phyloP scores from a whole-genome alignment of 1,140 invertebrate species.

The Achroia grisella region DNA sequence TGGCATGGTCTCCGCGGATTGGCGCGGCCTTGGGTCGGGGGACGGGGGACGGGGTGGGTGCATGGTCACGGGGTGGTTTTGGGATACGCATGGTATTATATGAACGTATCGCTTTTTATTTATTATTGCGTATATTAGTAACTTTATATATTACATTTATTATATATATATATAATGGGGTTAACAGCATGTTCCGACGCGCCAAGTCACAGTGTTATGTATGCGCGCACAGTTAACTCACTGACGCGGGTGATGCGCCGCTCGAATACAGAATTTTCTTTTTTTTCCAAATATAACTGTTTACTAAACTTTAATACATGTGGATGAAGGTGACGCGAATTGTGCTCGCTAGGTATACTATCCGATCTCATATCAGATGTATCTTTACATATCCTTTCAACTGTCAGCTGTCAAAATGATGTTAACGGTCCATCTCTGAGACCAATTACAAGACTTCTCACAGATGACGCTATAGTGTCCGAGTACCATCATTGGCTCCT shows the following conservation, averaged over 20 bases:
- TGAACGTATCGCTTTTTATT: slow-evolving; percentile 4
- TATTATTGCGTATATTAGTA: background rate
- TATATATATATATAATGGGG: background rate
- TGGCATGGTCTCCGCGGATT: background rate
- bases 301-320: background rate
- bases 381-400: no score
- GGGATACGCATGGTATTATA: background rate
- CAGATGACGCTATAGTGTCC: no score
- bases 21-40: background rate
- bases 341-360: no score
- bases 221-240: no score
- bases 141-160: background rate
- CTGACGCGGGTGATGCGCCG: background rate
- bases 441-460: no score
- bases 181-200: slow-evolving; percentile 74
- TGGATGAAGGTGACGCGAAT: no score
- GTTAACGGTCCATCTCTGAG: no score
- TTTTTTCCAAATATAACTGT: background rate
- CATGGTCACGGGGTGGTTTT: background rate
- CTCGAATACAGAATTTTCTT: background rate
- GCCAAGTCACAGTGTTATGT: no score
- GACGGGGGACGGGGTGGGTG: background rate
- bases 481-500: no score
- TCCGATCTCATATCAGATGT: no score
- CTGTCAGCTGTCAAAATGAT: no score